These are phyloP conservation scores for Brachyalestes nurse DNA, from an alignment of 2,797 vertebrate species.

Conservation along the genomic window DNA sequence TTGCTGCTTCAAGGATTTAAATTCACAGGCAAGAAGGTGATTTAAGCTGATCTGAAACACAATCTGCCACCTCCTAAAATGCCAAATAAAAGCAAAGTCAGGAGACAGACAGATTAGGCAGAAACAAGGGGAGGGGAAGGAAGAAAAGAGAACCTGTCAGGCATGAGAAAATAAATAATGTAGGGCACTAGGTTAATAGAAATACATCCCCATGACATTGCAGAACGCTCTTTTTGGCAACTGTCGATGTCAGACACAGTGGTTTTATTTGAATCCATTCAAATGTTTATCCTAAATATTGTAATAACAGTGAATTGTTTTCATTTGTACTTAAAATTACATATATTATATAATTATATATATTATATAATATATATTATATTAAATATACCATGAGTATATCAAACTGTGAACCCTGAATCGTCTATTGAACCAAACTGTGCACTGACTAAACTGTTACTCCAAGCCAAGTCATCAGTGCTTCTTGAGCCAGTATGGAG, in stretches of 20 bases:
- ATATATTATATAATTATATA: no score
- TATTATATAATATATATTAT: no score
- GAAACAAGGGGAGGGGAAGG: constrained; percentile 10
- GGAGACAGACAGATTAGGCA: constrained; percentile 37
- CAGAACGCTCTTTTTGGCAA: neutral
- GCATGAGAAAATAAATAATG: constrained; percentile 34
- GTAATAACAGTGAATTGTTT: no score
- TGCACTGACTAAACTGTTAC: no score
- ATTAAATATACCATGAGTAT: no score
- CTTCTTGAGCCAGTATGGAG: neutral
- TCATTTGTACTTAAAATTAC: no score
- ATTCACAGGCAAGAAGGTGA: constrained; percentile 50
- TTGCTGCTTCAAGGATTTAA: constrained; percentile 60
- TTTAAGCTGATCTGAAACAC: constrained; percentile 44
- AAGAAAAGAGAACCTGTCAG: constrained; percentile 28
- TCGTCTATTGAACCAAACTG: no score
- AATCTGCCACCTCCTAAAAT: constrained; percentile 41
- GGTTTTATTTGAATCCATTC: no score
- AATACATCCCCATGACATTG: constrained; percentile 11
- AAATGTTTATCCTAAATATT: no score
- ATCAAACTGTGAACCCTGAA: no score
- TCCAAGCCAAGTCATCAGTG: neutral
- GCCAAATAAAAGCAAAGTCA: constrained; percentile 22
- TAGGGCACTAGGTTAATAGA: constrained; percentile 33
- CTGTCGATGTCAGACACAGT: neutral